Percentiles rank a stretch among this genome's conserved stretches.
Conservation (phyloP, 2,888 invertebrate species). For the Amorpha juglandis region DNA sequence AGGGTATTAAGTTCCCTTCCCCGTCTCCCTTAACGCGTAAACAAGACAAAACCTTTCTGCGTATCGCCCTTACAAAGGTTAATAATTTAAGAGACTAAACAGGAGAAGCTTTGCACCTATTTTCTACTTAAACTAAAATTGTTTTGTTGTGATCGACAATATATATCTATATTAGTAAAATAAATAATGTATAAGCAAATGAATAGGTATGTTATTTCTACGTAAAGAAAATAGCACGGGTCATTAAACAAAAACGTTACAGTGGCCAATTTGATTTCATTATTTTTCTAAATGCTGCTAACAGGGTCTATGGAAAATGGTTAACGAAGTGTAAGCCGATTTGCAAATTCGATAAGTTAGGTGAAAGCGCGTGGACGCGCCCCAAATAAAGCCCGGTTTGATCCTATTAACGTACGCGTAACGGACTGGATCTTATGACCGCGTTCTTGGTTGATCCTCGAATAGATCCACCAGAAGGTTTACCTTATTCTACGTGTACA, state of each 20-base stretch:
- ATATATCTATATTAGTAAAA: too few relatives aligned
- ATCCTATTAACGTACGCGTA: constrained; percentile 82
- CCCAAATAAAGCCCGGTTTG: constrained; percentile 80
- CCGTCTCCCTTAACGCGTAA: constrained; percentile 81
- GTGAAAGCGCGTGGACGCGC: constrained; percentile 80
- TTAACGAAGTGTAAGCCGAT: constrained; percentile 82
- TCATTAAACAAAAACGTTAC: constrained; percentile 10
- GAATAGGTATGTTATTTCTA: not conserved
- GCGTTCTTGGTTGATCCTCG: constrained; percentile 63
- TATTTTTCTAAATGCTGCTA: constrained; percentile 21
- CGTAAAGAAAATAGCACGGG: not conserved
- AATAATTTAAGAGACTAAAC: constrained; percentile 82
- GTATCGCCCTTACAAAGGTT: constrained; percentile 79
- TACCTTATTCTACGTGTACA: constrained; percentile 48
- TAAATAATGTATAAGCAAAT: constrained; percentile 54
- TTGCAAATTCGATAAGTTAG: constrained; percentile 83
- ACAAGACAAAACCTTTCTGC: constrained; percentile 82
- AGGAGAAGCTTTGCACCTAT: constrained; percentile 67
- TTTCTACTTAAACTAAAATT: constrained; percentile 74
- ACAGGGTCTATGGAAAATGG: constrained; percentile 46
- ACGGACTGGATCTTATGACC: constrained; percentile 76
- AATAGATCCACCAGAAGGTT: constrained; percentile 58
- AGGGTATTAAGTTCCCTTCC: constrained; percentile 82
- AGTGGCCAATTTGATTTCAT: constrained; percentile 18
- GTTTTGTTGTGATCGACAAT: constrained; percentile 67